Evolutionary conservation across 1,140 invertebrate genomes (phyloP), one percentile per base, ranked within the genome.

Genomic region (Drosophila lini): DNA sequence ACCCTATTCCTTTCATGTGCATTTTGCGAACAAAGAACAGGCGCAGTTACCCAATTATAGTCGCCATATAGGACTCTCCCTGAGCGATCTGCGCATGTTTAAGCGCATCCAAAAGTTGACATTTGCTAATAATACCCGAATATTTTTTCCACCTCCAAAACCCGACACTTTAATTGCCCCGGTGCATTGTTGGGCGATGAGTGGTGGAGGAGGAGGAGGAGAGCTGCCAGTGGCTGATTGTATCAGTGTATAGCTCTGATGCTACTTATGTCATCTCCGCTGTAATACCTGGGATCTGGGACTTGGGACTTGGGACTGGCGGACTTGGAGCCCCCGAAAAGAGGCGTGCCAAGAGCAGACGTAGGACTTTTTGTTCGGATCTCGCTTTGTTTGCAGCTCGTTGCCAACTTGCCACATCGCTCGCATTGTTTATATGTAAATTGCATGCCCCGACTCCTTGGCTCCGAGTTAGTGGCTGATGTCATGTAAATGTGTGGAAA

Each of bases 201-300:
- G 36, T 63, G 22, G 15, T 47, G 8, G 2, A 28, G 31, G 50
- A 25, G 34, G 19, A 31, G 32, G 19, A 31, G 32, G 7, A n/a
- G 32, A 36, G 44, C 52, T 57, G 74, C 34, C 50, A 22, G 50
- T 19, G 5, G 16, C 34, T 57, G 64, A 78, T 77, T 34, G 64
- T 62, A 77, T 78, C 62, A n/a, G 41, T 22, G 38, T 57, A 34
- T 22, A 42, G 45, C 64, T 69, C 36, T 40, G 57, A 36, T 64
- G 80, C 59, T 78, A 78, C 80, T 81, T 82, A 81, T 81, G 80
- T 81, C 80, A 81, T 82, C 74, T 82, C 57, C 22, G 44, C 36
- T 57, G 60, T 47, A 58, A 80, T 59, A 63, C 78, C 69, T 81
- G 61, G 40, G 44, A 68, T 36, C 31, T 55, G 16, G 32, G 36